phyloP scores from a whole-genome alignment of 2,888 invertebrate species.

The Mylabris sibirica region DNA sequence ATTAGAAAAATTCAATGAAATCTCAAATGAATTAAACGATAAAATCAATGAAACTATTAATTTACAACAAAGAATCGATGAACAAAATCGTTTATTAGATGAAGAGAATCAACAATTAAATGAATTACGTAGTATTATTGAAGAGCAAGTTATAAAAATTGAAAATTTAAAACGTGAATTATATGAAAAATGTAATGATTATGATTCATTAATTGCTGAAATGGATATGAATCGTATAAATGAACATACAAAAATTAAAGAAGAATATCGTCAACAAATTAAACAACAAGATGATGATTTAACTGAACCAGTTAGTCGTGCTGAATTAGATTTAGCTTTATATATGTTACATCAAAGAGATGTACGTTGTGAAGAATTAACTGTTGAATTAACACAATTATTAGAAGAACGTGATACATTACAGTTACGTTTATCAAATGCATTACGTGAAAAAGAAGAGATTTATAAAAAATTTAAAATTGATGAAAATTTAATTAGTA shows the following conservation, averaged over 20 bases:
- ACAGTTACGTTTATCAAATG: constrained; percentile 82
- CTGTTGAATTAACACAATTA: constrained; percentile 81
- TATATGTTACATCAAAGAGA: constrained; percentile 89
- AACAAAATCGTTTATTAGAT: constrained; percentile 65
- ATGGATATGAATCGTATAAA: constrained; percentile 49
- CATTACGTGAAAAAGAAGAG: constrained; percentile 77
- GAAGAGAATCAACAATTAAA: constrained; percentile 66
- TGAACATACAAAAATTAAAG: constrained; percentile 17
- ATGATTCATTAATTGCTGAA: constrained; percentile 62
- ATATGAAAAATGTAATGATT: constrained; percentile 67
- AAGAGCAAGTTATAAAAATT: constrained; percentile 76
- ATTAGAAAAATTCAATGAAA: constrained; percentile 24
- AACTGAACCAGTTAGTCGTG: constrained; percentile 59
- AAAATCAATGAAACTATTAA: constrained; percentile 66
- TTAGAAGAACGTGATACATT: constrained; percentile 86
- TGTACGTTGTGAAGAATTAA: constrained; percentile 85
- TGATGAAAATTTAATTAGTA: constrained; percentile 9
- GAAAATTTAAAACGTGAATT: constrained; percentile 76
- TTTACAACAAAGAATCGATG: constrained; percentile 64
- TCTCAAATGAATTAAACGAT: constrained; percentile 36
- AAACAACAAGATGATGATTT: constrained; percentile 43
- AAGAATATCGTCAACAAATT: constrained; percentile 17
- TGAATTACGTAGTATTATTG: constrained; percentile 69
- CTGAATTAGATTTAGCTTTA: constrained; percentile 80
- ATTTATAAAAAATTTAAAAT: constrained; percentile 56